phyloP scores from a whole-genome alignment of 2,797 vertebrate genomes.

The Gymnoscopelus microlampas region DNA sequence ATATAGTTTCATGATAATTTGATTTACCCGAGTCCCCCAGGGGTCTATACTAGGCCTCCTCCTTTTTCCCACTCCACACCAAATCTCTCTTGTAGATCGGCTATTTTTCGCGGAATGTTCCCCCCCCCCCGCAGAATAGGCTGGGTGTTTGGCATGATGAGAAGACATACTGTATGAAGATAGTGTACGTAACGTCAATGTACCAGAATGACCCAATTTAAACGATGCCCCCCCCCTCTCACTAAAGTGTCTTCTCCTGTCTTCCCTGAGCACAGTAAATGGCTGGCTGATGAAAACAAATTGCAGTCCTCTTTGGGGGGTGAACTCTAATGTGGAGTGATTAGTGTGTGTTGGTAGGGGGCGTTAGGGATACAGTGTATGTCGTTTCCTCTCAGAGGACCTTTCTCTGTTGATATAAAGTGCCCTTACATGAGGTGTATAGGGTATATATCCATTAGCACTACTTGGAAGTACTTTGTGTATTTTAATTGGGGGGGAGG shows the following conservation, averaged over 20 bases:
- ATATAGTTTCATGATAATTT: too few species aligned
- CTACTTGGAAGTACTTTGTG: constrained; percentile 1
- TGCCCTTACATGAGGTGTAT: constrained; percentile 13
- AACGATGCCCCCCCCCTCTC: too few species aligned
- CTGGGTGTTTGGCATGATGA: too few species aligned
- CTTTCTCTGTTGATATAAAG: constrained; percentile 31
- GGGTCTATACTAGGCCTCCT: too few species aligned
- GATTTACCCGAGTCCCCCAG: too few species aligned
- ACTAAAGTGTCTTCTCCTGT: constrained; percentile 21
- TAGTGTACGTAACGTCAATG: too few species aligned
- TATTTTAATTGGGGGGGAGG: constrained; percentile 29
- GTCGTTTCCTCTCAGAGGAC: constrained; percentile 46
- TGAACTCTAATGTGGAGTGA: constrained; percentile 29
- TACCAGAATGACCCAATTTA: too few species aligned
- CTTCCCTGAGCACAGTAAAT: constrained; percentile 9
- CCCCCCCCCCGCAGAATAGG: too few species aligned
- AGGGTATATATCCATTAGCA: constrained; percentile 28
- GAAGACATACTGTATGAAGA: too few species aligned
- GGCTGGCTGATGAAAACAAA: constrained; percentile 5
- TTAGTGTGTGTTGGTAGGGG: constrained; percentile 7
- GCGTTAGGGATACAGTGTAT: constrained; percentile 12
- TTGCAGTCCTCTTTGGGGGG: constrained; percentile 21
- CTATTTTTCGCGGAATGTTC: too few species aligned
- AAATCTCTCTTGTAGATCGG: too few species aligned
- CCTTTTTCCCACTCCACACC: too few species aligned